Evolutionary conservation across 2,888 invertebrate species (phyloP), one percentile per base, ranked within the genome.

Genomic region (Acholoe squamosa): DNA sequence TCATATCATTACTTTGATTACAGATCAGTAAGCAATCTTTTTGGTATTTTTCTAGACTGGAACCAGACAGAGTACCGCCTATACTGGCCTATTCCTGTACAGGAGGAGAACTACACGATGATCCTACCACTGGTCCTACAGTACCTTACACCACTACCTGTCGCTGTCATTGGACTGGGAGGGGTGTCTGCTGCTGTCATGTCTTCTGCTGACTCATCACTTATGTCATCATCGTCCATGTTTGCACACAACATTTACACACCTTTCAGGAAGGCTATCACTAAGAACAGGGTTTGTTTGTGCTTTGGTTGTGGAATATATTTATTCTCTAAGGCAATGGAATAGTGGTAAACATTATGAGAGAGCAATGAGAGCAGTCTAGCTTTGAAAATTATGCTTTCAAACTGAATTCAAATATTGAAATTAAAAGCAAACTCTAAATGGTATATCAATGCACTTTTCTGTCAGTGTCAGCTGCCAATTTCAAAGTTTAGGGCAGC

Each of bases 111-210:
- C 96, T 98, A 98, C 0, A 98, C 98, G 94, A 98, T 99, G 98
- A 98, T 99, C 94, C 96, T 99, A 93, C 99, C 99, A 86, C 97
- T 99, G 97, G 99, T 99, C 84, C 96, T 99, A 94, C 99, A 99
- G 96, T 98, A 98, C 95, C 96, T 99, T 89, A 99, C 99, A 1
- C 99, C 99, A 0, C 97, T 98, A 96, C 98, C 98, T 96, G 98
- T 99, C 34, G 98, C 99, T 0, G 99, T 99, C 96, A 98, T 99
- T 95, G 99, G 99, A 19, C 97, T 99, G 93, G 99, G 99, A 0
- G 99, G 99, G 19, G 99, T 99, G 3, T 98, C 98, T 0, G 99
- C 99, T 0, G 99, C 99, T 31, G 91, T 91, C 86, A 91, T 91
- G 91, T 91, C 91, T 0, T 90, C 90, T 25, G 91, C 91, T 43